Evolutionary conservation across 2,797 vertebrate genomes (phyloP), one percentile per base, ranked within the genome.

Genomic region (Rhinophrynus dorsalis): DNA sequence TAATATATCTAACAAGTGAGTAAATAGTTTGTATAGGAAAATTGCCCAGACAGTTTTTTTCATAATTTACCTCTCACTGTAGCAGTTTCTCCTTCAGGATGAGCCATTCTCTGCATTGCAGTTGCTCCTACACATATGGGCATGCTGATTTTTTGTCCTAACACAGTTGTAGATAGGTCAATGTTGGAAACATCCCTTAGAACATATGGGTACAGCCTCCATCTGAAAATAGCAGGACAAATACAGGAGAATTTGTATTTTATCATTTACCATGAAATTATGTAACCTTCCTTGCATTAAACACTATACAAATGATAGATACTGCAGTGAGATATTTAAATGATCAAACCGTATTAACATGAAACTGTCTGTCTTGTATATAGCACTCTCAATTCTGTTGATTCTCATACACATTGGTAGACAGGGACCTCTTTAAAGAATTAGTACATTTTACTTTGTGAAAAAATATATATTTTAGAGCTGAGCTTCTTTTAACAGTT

Each of bases 101-200:
- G 94, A 61, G 96, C 96, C 96, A 99, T 93, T 65, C 92, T 66
- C 77, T 99, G 97, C 96, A 98, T 97, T 0, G 96, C 97, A 0
- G 96, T 99, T 0, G 96, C 91, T 0, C 84, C 92, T 0, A 86
- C 92, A 2, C 95, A 97, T 47, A 99, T 33, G 0, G 96, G 97
- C 94, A 98, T 88, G 81, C 86, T 91, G 67, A 98, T 78, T 18
- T 42, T 79, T 71, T 94, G 91, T 0, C 97, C 96, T 68, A 99
- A 80, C 0, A 97, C 76, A 0, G 80, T 85, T 6, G 89, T 86
- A 0, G 92, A 92, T 78, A 95, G 67, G 55, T 98, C 94, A 75
- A 94, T 70, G 0, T 61, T 64, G 0, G 94, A 95, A 74, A 98
- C 94, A 0, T 97, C 88, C 69, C 88, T 85, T 58, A 99, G 84